Conservation (phyloP, 2,888 invertebrate genomes). For the Aphrophora alni region DNA sequence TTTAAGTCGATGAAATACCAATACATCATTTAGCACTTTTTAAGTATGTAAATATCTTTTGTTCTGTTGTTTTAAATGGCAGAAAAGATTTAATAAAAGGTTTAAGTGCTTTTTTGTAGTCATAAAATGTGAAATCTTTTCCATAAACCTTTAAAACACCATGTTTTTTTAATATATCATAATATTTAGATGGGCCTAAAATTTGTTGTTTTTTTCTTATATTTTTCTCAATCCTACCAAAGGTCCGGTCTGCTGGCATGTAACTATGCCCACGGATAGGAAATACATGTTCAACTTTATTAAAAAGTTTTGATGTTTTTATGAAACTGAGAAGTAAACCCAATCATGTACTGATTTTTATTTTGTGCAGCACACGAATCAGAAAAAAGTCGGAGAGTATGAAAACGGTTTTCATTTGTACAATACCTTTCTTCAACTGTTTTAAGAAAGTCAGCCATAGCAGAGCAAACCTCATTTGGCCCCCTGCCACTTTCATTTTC, state of each 20-base stretch:
- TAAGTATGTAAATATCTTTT: too few relatives aligned
- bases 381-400: constrained; percentile 22
- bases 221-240: constrained; percentile 23
- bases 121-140: too few relatives aligned
- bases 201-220: constrained; percentile 29
- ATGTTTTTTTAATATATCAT: too few relatives aligned
- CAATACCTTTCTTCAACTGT: constrained; percentile 9
- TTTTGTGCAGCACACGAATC: constrained; percentile 26
- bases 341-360: constrained; percentile 24
- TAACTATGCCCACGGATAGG: constrained; percentile 34
- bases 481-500: constrained; percentile 23
- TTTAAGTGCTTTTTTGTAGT: too few relatives aligned
- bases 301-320: constrained; percentile 25
- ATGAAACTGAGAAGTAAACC: constrained; percentile 12
- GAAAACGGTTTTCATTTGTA: too few relatives aligned
- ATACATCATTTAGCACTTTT: too few relatives aligned
- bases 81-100: too few relatives aligned
- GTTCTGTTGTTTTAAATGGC: too few relatives aligned
- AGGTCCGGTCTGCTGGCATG: constrained; percentile 30
- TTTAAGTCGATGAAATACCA: too few relatives aligned
- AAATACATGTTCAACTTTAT: constrained; percentile 12
- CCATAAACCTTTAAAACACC: too few relatives aligned
- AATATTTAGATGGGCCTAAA: too few relatives aligned
- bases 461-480: constrained; percentile 19
- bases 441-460: constrained; percentile 1